These are phyloP conservation scores for Lagenorhynchus albirostris DNA, from an alignment of 2,113 vertebrate species.

Conservation along the genomic window DNA sequence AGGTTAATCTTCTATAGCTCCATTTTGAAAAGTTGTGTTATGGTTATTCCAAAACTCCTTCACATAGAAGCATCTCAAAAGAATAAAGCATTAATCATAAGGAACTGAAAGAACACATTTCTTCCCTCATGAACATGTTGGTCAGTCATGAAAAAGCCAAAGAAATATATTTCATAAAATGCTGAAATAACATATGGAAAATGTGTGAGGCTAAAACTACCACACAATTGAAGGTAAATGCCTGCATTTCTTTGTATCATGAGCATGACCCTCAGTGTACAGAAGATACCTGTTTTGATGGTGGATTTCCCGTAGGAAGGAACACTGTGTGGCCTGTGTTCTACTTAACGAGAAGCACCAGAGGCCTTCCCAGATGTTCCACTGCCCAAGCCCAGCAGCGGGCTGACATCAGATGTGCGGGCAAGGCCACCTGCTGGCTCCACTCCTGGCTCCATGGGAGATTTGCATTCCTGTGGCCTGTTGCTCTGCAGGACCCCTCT, in stretches of 20 bases:
- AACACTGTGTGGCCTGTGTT: conserved; percentile 86
- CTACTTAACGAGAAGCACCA: conserved; percentile 93
- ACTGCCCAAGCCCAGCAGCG: conserved; percentile 85
- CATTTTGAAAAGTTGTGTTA: conserved; percentile 78
- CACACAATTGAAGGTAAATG: conserved; percentile 80
- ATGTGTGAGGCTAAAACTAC: conserved; percentile 81
- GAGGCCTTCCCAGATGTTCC: conserved; percentile 88
- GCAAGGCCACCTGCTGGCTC: conserved; percentile 95
- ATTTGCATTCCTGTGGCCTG: conserved; percentile 98
- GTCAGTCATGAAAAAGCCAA: conserved; percentile 71
- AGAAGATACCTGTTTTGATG: conserved; percentile 80
- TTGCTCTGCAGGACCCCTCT: conserved; percentile 92
- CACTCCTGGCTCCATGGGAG: conserved; percentile 88
- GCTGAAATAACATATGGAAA: conserved; percentile 80
- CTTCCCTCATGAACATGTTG: conserved; percentile 75
- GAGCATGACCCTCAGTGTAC: conserved; percentile 82
- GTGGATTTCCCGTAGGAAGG: conserved; percentile 81
- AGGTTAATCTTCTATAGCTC: conserved; percentile 77
- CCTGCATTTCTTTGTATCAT: conserved; percentile 88
- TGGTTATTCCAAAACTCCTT: conserved; percentile 70
- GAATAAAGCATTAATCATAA: conserved; percentile 72
- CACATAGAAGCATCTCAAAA: conserved; percentile 79
- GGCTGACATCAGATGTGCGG: conserved; percentile 92
- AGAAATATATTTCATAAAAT: conserved; percentile 64
- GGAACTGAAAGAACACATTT: conserved; percentile 65